Conservation (phyloP, 2,113 vertebrate species). For the Hystrix brachyura region DNA sequence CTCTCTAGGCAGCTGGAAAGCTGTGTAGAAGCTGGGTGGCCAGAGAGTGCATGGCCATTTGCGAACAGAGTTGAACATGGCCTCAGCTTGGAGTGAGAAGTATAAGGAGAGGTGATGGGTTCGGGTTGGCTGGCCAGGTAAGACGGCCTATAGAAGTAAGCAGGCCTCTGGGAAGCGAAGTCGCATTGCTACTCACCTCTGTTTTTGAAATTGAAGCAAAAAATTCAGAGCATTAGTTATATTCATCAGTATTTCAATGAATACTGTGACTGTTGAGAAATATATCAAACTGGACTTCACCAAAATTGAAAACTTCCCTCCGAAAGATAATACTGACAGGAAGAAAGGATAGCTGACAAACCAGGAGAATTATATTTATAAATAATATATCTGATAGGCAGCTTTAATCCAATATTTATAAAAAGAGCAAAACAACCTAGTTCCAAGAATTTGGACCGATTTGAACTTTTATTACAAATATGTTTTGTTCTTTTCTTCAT, state of each 20-base stretch:
- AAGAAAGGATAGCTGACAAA: not conserved
- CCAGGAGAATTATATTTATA: not conserved
- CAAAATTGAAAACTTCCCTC: slow-evolving; percentile 15
- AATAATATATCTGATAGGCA: not conserved
- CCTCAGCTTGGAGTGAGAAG: not conserved
- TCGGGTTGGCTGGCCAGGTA: not conserved
- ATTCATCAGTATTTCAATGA: not conserved
- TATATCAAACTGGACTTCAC: not conserved
- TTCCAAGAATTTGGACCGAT: not conserved
- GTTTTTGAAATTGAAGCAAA: not conserved
- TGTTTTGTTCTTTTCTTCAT: not conserved
- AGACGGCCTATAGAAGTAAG: not conserved
- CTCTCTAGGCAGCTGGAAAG: not conserved
- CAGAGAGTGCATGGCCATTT: not conserved
- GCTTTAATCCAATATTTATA: not conserved
- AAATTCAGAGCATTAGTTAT: not conserved
- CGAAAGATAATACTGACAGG: slow-evolving; percentile 27
- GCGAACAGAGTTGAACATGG: not conserved
- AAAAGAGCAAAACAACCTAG: not conserved
- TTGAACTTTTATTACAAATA: not conserved
- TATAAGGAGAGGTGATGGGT: not conserved
- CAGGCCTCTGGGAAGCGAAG: not conserved
- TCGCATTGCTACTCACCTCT: not conserved
- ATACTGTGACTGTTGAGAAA: not conserved
- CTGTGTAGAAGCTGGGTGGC: not conserved